Percentiles rank a stretch among this genome's conserved stretches.
Evolutionary conservation across 2,113 vertebrate species (phyloP).

Genomic region (Peromyscus maniculatus): DNA sequence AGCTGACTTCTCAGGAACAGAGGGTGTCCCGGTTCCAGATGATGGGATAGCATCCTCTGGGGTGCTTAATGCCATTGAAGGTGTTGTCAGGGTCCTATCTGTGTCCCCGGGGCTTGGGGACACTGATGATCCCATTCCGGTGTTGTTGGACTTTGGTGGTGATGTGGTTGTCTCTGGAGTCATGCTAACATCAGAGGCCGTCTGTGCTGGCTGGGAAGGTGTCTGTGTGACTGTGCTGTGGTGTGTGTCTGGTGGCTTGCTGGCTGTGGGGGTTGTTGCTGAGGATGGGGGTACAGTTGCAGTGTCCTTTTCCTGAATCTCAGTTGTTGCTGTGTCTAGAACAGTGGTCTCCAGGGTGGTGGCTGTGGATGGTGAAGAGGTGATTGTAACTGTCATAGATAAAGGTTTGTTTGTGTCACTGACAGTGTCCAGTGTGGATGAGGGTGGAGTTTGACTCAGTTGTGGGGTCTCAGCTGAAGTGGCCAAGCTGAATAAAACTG

Average conservation of each 20-base stretch:
- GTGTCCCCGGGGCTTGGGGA: no score
- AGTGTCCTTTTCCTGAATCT: not conserved
- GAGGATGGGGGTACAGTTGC: not conserved
- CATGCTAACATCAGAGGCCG: no score
- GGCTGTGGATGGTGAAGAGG: not conserved
- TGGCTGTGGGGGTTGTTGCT: not conserved
- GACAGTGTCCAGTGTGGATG: not conserved
- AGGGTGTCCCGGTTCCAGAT: no score
- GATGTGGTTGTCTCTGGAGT: no score
- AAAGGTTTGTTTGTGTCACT: not conserved
- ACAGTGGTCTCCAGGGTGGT: not conserved
- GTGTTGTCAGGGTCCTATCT: no score
- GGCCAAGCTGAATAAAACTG: not conserved
- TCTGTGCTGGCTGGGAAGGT: not conserved
- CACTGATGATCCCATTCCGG: no score
- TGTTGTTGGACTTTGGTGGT: not conserved
- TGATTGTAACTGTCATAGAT: not conserved
- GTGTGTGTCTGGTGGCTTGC: not conserved
- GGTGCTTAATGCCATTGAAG: no score
- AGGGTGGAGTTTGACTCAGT: not conserved
- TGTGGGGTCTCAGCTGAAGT: constrained; percentile 1
- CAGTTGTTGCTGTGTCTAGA: not conserved
- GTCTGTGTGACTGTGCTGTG: not conserved
- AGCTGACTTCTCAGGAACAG: no score
- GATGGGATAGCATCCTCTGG: no score